phyloP scores from a whole-genome alignment of 2,888 invertebrate genomes.

The Cheilosia impressa region DNA sequence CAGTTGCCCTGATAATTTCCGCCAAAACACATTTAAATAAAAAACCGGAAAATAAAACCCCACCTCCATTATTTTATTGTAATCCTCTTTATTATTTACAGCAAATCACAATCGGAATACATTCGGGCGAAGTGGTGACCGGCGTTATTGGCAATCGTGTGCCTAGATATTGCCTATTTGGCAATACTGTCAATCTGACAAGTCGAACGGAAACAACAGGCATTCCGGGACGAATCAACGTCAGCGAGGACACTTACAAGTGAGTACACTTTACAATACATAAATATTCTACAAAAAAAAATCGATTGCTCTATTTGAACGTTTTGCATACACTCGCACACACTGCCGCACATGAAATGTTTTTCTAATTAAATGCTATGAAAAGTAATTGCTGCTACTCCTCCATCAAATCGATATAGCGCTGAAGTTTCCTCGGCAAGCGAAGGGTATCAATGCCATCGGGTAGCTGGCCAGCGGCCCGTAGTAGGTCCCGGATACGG shows the following conservation, averaged over 20 bases:
- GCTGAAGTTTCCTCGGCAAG: constrained; percentile 87
- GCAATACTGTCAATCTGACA: constrained; percentile 96
- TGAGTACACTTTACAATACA: constrained; percentile 82
- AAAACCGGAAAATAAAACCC: constrained; percentile 1
- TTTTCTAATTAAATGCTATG: constrained; percentile 42
- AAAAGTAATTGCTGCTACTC: constrained; percentile 82
- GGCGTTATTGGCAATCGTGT: constrained; percentile 97
- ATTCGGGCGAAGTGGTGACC: constrained; percentile 96
- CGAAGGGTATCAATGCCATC: constrained; percentile 89
- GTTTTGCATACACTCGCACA: not conserved
- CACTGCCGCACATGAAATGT: not conserved
- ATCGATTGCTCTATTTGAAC: constrained; percentile 5
- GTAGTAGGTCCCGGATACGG: constrained; percentile 87
- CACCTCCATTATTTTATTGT: constrained; percentile 4
- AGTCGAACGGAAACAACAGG: constrained; percentile 97
- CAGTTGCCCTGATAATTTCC: constrained; percentile 32
- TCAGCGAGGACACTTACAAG: constrained; percentile 96
- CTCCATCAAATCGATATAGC: constrained; percentile 90
- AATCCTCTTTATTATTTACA: constrained; percentile 82
- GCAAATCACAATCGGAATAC: constrained; percentile 97
- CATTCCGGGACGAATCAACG: constrained; percentile 93
- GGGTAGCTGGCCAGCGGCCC: constrained; percentile 89
- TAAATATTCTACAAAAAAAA: not conserved
- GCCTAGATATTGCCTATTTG: constrained; percentile 96
- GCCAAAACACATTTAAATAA: not conserved